These are phyloP conservation scores for Opisthocomus hoazin DNA, from an alignment of 2,113 vertebrate species.

Conservation along the genomic window DNA sequence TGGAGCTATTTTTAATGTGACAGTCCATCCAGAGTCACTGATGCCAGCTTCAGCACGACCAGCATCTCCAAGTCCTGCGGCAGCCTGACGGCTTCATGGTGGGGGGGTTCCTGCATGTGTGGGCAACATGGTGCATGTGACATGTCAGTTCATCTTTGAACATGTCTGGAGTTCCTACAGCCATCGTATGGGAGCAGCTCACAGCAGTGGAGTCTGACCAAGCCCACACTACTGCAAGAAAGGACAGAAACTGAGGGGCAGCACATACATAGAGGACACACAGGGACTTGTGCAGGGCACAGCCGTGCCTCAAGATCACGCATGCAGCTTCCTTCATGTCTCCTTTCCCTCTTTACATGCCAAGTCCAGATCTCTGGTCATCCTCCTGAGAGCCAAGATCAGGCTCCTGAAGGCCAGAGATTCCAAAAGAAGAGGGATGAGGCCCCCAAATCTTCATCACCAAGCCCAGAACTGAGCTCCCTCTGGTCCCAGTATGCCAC, in stretches of 20 bases:
- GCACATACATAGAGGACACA: not conserved
- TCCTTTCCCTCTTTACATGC: not conserved
- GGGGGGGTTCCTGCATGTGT: not conserved
- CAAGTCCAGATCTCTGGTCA: not conserved
- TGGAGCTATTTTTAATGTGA: not conserved
- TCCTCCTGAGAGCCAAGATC: not conserved
- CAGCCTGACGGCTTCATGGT: not conserved
- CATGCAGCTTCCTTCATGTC: not conserved
- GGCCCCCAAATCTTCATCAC: fast-evolving
- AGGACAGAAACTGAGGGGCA: not conserved
- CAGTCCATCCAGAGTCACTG: not conserved
- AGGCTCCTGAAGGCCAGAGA: not conserved
- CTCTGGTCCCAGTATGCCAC: not conserved
- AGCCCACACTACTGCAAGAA: not conserved
- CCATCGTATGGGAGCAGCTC: not conserved
- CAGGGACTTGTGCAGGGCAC: not conserved
- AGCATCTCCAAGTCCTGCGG: not conserved
- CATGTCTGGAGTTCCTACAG: fast-evolving
- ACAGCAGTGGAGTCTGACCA: not conserved
- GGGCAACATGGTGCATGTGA: not conserved
- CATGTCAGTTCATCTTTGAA: not conserved
- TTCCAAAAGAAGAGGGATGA: not conserved
- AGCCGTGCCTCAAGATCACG: not conserved
- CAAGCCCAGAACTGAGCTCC: not conserved
- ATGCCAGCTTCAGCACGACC: not conserved